These are phyloP conservation scores for Xyrauchen texanus DNA, from an alignment of 2,113 vertebrate genomes.

Conservation along the genomic window DNA sequence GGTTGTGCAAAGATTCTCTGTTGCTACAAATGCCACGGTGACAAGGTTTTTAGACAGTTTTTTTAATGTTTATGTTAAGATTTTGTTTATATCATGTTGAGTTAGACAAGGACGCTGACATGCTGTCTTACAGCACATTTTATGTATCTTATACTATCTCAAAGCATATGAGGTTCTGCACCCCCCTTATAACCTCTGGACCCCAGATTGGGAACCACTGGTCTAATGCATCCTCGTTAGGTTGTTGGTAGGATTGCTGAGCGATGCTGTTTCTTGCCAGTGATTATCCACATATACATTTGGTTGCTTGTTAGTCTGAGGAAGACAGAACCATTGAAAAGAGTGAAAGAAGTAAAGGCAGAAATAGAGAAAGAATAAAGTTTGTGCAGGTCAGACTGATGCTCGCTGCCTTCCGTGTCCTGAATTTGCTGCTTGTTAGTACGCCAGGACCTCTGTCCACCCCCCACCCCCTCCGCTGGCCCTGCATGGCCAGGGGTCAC, in stretches of 20 bases:
- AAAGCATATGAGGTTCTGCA: too few relatives aligned
- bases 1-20: too few relatives aligned
- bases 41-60: too few relatives aligned
- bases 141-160: too few relatives aligned
- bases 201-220: too few relatives aligned
- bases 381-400: slow-evolving; percentile 29
- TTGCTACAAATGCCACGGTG: too few relatives aligned
- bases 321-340: slow-evolving; percentile 11
- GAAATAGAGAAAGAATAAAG: slow-evolving; percentile 34
- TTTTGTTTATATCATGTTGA: too few relatives aligned
- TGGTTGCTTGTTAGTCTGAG: slow-evolving; percentile 31
- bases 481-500: slow-evolving; percentile 54
- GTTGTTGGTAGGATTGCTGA: not conserved
- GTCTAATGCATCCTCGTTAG: slow-evolving; percentile 21
- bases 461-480: slow-evolving; percentile 22
- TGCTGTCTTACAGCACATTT: too few relatives aligned
- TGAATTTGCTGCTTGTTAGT: slow-evolving; percentile 55
- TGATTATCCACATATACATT: slow-evolving; percentile 3
- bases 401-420: slow-evolving; percentile 40
- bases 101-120: too few relatives aligned
- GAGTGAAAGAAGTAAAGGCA: slow-evolving; percentile 1
- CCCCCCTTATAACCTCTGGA: too few relatives aligned
- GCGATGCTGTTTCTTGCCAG: slow-evolving; percentile 1
- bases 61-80: too few relatives aligned
- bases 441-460: slow-evolving; percentile 37